phyloP scores from a whole-genome alignment of 2,113 vertebrate genomes.

The Cnemophilus loriae region DNA sequence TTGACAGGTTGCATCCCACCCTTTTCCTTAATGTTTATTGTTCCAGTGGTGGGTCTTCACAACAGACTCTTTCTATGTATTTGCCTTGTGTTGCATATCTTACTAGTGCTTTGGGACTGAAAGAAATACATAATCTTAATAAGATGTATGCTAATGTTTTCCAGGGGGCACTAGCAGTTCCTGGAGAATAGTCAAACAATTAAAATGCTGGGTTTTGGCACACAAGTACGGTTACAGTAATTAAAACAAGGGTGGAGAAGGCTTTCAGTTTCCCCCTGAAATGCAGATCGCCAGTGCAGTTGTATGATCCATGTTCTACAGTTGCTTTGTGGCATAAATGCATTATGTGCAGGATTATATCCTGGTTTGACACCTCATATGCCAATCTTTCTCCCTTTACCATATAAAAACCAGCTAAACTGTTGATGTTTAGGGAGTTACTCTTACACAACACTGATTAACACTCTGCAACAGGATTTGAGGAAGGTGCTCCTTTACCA shows the following conservation, averaged over 20 bases:
- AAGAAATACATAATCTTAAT: neutral
- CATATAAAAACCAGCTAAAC: neutral
- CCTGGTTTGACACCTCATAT: neutral
- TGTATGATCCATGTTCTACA: neutral
- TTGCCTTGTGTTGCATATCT: neutral
- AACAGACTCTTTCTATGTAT: neutral
- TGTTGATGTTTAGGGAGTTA: neutral
- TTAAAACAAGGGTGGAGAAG: neutral
- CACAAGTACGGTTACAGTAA: neutral
- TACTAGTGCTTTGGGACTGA: neutral
- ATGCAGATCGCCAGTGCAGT: rapidly evolving
- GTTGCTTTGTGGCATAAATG: neutral
- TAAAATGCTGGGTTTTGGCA: neutral
- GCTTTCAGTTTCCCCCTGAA: neutral
- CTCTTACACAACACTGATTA: neutral
- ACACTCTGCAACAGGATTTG: neutral
- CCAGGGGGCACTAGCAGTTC: neutral
- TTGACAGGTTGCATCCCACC: neutral
- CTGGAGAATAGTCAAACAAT: neutral
- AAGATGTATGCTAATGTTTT: neutral
- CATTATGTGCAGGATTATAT: neutral
- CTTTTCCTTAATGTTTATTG: neutral
- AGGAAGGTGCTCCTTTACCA: neutral
- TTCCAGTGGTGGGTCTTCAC: neutral
- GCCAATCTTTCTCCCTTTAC: neutral